phyloP scores from a whole-genome alignment of 1,140 invertebrate species.

The Pseudomyrmex pallidus region DNA sequence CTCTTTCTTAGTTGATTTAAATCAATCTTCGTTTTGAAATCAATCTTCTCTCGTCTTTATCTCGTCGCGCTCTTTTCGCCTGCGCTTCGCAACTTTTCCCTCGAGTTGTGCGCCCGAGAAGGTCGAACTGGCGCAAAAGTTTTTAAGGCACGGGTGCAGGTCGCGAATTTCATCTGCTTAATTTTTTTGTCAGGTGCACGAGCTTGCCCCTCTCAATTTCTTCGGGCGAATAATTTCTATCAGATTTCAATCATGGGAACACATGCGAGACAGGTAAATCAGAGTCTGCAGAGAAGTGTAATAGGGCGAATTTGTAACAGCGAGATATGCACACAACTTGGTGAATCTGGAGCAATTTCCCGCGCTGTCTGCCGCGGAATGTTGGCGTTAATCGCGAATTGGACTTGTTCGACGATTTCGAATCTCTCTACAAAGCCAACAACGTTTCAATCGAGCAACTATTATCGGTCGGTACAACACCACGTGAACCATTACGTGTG shows the following conservation, averaged over 20 bases:
- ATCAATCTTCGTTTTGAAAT: background rate
- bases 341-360: constrained; percentile 53
- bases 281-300: constrained; percentile 4
- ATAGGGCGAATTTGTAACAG: constrained; percentile 31
- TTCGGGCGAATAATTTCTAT: constrained; percentile 17
- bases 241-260: constrained; percentile 7
- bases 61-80: background rate
- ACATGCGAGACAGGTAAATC: constrained; percentile 6
- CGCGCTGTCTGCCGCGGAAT: constrained; percentile 31
- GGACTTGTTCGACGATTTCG: constrained; percentile 54
- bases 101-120: background rate
- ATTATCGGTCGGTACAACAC: constrained; percentile 30
- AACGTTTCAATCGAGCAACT: constrained; percentile 54
- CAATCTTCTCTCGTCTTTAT: background rate
- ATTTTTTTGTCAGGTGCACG: constrained; percentile 6
- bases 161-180: constrained; percentile 27
- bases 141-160: background rate
- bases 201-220: background rate
- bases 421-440: constrained; percentile 53
- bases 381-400: constrained; percentile 55
- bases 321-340: constrained; percentile 53
- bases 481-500: background rate
- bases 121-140: constrained; percentile 5
- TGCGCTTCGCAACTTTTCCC: background rate
- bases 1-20: too few relatives aligned